Base-by-base conservation (phyloP, 2,888 invertebrate species). In the Drosophila tripunctata region DNA sequence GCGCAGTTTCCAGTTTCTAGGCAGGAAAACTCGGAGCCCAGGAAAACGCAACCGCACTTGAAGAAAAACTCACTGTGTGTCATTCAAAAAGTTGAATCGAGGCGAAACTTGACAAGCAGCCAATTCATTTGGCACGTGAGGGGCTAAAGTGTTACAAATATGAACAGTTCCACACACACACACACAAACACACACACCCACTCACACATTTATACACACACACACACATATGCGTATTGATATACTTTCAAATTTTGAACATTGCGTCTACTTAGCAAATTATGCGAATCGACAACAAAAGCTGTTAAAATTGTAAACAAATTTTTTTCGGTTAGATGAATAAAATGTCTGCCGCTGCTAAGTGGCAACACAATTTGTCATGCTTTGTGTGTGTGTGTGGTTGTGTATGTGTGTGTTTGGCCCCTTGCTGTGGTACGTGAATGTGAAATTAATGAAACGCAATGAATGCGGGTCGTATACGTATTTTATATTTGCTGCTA, bases 121-220 rank as follows among this genome's bases (percentile, higher is more conserved):
- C 72, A 81, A 87, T 79, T 84, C 82, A 78, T 81, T 87, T 75
- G 77, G 87, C 77, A 84, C 84, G 84, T 84, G 87, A 77, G 77
- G 70, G 75, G 75, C 67, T 81, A 74, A 84, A 69, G 70, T 78
- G 70, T 79, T 67, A 67, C 77, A 63, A 75, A 83, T 75, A 74
- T 77, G 67, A 68, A 52, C 44, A 63, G 45, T 17, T 68, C 38
- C 50, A 41, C 27, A 55, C 47, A 35, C 17, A 44, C 40, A 21
- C 27, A 27, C 12, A 27, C 27, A 12, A 24, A 40, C 31, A 33
- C 14, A 15, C 27, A 27, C 21, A 21, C 21, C 21, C 3, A 21
- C 21, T 4, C 22, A 65, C 15, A 27, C 40, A 48, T 31, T 14
- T 33, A 56, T 17, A 14, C 17, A 8, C 12, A 52, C n/a, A 15